Percentiles rank a stretch among this genome's conserved stretches.
Conservation (phyloP, 2,113 vertebrate genomes). For the Peromyscus californicus region DNA sequence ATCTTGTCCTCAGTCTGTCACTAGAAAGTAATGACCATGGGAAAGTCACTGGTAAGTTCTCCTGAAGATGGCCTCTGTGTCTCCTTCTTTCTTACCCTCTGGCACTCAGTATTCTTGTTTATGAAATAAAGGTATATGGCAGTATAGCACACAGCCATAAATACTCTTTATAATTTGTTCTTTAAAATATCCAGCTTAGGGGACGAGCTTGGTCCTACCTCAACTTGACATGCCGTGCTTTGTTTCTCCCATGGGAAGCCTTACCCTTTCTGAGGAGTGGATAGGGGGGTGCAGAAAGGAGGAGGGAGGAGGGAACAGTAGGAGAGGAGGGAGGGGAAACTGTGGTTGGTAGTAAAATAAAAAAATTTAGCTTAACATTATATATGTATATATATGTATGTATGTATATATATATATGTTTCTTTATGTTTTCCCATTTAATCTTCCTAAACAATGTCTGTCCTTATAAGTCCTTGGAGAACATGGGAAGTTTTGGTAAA, state of each 20-base stretch:
- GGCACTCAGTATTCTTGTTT: constrained; percentile 11
- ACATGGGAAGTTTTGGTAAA: neutral
- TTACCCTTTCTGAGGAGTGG: too few species aligned
- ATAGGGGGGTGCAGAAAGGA: too few species aligned
- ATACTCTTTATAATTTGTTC: neutral
- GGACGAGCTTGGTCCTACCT: too few species aligned
- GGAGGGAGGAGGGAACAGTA: too few species aligned
- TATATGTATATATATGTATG: too few species aligned
- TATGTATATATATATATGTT: neutral
- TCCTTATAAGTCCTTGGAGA: neutral
- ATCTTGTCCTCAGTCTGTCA: neutral
- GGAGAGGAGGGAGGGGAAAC: too few species aligned
- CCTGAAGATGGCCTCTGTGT: neutral
- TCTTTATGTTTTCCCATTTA: neutral
- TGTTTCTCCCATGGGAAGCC: too few species aligned
- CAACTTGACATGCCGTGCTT: too few species aligned
- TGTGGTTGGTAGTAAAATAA: too few species aligned
- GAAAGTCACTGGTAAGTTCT: neutral
- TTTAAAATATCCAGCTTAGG: neutral
- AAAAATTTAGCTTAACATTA: too few species aligned
- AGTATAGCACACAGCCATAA: neutral
- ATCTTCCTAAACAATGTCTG: neutral
- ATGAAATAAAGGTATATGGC: neutral
- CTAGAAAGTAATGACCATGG: neutral
- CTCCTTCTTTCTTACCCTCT: constrained; percentile 19